Base-by-base conservation (phyloP, 2,113 vertebrate genomes). In the Saimiri boliviensis region DNA sequence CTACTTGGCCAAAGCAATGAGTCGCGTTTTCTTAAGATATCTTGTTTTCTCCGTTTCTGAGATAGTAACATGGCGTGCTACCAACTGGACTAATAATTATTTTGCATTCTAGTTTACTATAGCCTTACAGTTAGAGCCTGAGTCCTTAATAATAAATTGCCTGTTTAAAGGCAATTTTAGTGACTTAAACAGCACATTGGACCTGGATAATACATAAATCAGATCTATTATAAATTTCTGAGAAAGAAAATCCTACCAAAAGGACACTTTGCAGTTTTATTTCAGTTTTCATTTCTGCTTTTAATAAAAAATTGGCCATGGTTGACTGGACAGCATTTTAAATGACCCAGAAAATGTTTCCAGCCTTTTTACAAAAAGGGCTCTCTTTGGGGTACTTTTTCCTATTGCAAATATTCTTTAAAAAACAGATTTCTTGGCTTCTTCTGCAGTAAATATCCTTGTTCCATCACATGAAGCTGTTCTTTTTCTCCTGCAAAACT, bases 261-360 rank as follows among this genome's bases (percentile, higher is more conserved):
- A 94, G 40, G 45, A 93, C 77, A 94, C 66, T 8, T 79, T 96
- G 27, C 20, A 76, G 20, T 92, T 97, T 97, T 86, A 87, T 93
- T 97, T 96, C 54, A 82, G 66, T 88, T 95, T 97, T 91, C 79
- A 89, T 91, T 97, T 95, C 83, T 95, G 86, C 52, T 95, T 97
- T 97, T 96, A 97, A 95, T 96, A 58, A 96, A 94, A 95, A 96
- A 76, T 93, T 95, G 95, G 88, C 91, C 85, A 79, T 88, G 71
- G 92, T 94, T 97, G 79, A 96, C 79, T 95, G 79, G 73, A 96
- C 79, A 96, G 54, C 73, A 86, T 54, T 89, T 95, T 97, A 95
- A 97, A 96, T 97, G 81, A 92, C 71, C 77, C 76, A 88, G 87
- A 92, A 96, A 89, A 98, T 30, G 21, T 95, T 97, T 87, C 73